phyloP scores from a whole-genome alignment of 1,140 invertebrate genomes.

The Amyelois transitella region DNA sequence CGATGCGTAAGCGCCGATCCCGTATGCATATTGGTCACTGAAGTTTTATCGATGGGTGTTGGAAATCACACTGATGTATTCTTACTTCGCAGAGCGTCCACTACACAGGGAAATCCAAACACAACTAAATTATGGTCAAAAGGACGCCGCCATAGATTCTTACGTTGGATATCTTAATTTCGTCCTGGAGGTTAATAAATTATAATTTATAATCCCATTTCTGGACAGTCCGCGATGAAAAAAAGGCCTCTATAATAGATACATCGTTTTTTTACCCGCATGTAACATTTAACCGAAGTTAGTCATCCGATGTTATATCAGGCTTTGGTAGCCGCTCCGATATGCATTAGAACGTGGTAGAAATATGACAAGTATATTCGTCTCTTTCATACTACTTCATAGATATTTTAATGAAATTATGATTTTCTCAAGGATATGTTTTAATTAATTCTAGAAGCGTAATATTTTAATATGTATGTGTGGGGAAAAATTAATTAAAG shows the following conservation, averaged over 20 bases:
- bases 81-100: conserved; percentile 37
- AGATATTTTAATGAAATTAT: conserved; percentile 1
- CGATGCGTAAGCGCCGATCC: conserved; percentile 34
- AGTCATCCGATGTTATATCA: conserved; percentile 44
- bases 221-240: conserved; percentile 46
- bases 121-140: conserved; percentile 54
- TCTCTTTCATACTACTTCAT: conserved; percentile 30
- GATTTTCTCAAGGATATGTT: background rate
- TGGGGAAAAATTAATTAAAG: conserved; percentile 8
- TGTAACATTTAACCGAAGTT: conserved; percentile 52
- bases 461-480: conserved; percentile 8
- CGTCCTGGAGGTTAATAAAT: conserved; percentile 57
- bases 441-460: background rate
- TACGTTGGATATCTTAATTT: conserved; percentile 67
- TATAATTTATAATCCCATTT: conserved; percentile 69
- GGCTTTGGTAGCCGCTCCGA: conserved; percentile 20
- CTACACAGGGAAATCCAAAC: conserved; percentile 34
- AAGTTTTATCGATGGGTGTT: conserved; percentile 12
- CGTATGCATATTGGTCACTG: conserved; percentile 43
- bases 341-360: conserved; percentile 9
- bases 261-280: conserved; percentile 66
- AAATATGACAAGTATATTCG: conserved; percentile 18
- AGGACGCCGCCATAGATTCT: conserved; percentile 46
- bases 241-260: conserved; percentile 64
- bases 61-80: background rate